Percentiles rank a stretch among this genome's conserved stretches.
These are phyloP conservation scores for Teleogryllus occipitalis DNA, from an alignment of 1,140 invertebrate species.

Conservation along the genomic window DNA sequence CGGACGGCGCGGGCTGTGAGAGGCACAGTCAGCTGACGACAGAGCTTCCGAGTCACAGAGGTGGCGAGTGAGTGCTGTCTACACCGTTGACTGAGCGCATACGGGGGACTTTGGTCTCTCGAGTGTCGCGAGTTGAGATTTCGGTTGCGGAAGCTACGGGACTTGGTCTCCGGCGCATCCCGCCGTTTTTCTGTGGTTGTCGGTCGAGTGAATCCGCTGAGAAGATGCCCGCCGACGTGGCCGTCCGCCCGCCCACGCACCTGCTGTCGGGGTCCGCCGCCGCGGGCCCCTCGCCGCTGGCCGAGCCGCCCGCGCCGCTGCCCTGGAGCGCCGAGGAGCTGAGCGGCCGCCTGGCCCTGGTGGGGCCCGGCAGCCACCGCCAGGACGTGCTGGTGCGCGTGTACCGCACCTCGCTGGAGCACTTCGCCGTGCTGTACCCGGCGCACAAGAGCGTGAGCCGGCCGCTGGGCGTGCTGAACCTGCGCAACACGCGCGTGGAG, in stretches of 20 bases:
- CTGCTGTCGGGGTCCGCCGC: neutral
- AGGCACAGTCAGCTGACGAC: too few species aligned
- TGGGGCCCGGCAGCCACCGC: slow-evolving; percentile 43
- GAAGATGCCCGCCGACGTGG: slow-evolving; percentile 40
- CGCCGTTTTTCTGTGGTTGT: too few species aligned
- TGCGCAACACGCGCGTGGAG: slow-evolving; percentile 49
- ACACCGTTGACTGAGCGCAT: too few species aligned
- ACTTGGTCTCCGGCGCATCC: too few species aligned
- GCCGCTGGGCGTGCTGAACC: slow-evolving; percentile 51
- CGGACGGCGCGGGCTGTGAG: too few species aligned
- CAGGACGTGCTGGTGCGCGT: slow-evolving; percentile 54
- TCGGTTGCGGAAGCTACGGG: too few species aligned
- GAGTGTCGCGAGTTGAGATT: too few species aligned
- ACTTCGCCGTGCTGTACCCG: slow-evolving; percentile 51
- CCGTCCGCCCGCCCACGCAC: slow-evolving; percentile 24
- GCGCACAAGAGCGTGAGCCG: slow-evolving; percentile 54
- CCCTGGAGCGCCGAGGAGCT: slow-evolving; percentile 47
- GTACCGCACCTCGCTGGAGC: slow-evolving; percentile 54
- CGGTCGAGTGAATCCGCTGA: too few species aligned
- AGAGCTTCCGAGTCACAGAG: too few species aligned
- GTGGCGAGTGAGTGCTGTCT: too few species aligned
- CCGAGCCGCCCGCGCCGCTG: slow-evolving; percentile 27
- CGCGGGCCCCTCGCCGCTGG: slow-evolving; percentile 32
- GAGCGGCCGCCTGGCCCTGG: slow-evolving; percentile 50
- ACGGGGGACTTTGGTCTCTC: too few species aligned